phyloP scores from a whole-genome alignment of 2,888 invertebrate genomes.

The Agapostemon virescens region DNA sequence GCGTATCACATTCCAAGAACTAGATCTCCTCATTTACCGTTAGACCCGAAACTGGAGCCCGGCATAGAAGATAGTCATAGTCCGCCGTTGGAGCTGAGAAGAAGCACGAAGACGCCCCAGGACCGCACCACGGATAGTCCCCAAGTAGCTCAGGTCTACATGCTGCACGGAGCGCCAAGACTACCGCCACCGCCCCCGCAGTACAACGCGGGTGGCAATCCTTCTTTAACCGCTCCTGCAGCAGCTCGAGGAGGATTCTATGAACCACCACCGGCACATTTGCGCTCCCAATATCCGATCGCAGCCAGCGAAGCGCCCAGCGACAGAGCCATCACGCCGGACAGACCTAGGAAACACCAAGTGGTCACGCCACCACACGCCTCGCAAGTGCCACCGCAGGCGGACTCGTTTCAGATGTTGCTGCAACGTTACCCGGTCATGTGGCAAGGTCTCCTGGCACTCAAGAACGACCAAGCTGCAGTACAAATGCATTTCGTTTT shows the following conservation, averaged over 20 bases:
- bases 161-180: slow-evolving; percentile 81
- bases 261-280: slow-evolving; percentile 85
- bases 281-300: slow-evolving; percentile 78
- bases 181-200: slow-evolving; percentile 78
- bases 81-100: slow-evolving; percentile 88
- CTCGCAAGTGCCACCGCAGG: slow-evolving; percentile 90
- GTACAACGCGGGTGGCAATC: slow-evolving; percentile 72
- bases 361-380: slow-evolving; percentile 83
- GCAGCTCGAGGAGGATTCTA: slow-evolving; percentile 82
- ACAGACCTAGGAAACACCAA: slow-evolving; percentile 82
- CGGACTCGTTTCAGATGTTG: slow-evolving; percentile 90
- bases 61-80: slow-evolving; percentile 85
- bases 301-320: slow-evolving; percentile 77
- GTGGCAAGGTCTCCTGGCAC: slow-evolving; percentile 97
- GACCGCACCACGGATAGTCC: slow-evolving; percentile 87
- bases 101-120: slow-evolving; percentile 80
- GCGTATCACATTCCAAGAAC: slow-evolving; percentile 78
- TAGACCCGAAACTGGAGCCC: slow-evolving; percentile 84
- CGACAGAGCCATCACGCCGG: slow-evolving; percentile 82
- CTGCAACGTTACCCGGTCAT: slow-evolving; percentile 96
- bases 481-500: slow-evolving; percentile 99
- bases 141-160: slow-evolving; percentile 86
- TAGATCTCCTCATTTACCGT: slow-evolving; percentile 79
- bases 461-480: slow-evolving; percentile 98
- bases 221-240: slow-evolving; percentile 73